Evolutionary conservation across 2,888 invertebrate species (phyloP).

Genomic region (Heliconius hortense): DNA sequence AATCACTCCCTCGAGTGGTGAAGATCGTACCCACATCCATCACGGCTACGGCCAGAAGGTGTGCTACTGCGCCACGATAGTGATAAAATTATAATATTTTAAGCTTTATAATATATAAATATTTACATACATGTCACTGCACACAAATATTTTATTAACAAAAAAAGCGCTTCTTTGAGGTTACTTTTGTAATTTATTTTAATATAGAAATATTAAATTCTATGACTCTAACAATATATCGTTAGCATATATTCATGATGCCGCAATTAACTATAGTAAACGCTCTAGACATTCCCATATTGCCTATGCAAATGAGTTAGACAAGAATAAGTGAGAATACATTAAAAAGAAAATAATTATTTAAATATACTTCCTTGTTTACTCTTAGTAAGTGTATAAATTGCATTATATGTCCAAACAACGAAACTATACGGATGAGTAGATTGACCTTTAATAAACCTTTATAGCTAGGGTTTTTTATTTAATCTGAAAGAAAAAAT

Average conservation of each 20-base stretch:
- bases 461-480: background rate
- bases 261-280: conserved; percentile 37
- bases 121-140: background rate
- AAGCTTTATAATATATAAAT: background rate
- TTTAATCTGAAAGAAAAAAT: background rate
- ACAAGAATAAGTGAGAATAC: conserved; percentile 53
- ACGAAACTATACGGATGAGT: conserved; percentile 20
- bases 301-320: conserved; percentile 57
- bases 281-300: conserved; percentile 38
- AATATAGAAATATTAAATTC: conserved; percentile 16
- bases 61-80: too few relatives aligned
- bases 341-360: conserved; percentile 43
- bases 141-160: background rate
- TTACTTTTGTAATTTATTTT: background rate
- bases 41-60: too few relatives aligned
- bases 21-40: too few relatives aligned
- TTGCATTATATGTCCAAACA: conserved; percentile 30
- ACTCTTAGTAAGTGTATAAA: conserved; percentile 28
- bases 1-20: too few relatives aligned
- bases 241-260: conserved; percentile 38
- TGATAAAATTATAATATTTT: background rate
- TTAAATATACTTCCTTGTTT: conserved; percentile 44
- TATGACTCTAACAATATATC: conserved; percentile 31
- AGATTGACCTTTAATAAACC: conserved; percentile 22
- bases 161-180: background rate